Evolutionary conservation across 2,888 invertebrate species (phyloP), one percentile per base, ranked within the genome.

Genomic region (Vandiemenella viatica): DNA sequence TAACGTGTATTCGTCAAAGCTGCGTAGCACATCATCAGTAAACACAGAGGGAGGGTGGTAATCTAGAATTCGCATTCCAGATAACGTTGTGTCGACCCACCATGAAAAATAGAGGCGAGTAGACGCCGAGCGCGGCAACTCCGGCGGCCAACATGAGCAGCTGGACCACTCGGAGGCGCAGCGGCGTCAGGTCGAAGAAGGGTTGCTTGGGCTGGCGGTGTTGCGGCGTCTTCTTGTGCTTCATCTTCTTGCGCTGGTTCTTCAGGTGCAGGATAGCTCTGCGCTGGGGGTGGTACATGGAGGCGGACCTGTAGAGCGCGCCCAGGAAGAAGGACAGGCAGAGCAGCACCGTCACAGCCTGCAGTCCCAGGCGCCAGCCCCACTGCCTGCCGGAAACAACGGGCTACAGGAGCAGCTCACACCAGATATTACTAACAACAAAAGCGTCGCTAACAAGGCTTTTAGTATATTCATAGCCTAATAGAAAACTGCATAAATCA

Each of bases 31-130:
- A n/a, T n/a, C 17, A 18, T n/a, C 17, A 32, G 26, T 47, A 15
- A n/a, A 8, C n/a, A 20, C 26, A 43, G 38, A 21, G 21, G 5
- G n/a, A 45, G 17, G 18, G 15, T 15, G 5, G 13, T 17, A 21
- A 41, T 13, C 13, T 6, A 13, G 1, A 13, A 41, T n/a, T n/a
- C n/a, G n/a, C n/a, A n/a, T n/a, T n/a, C n/a, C n/a, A n/a, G n/a
- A n/a, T n/a, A n/a, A n/a, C n/a, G n/a, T n/a, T n/a, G n/a, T n/a
- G 6, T 3, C 19, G 51, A 63, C 77, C 77, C 70, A 91, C 91
- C 75, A 92, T 76, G 68, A 86, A 85, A 73, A 91, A 87, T 60
- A 90, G 81, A 37, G 92, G 92, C 51, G 90, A 84, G 63, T 91
- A 90, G 59, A 90, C 79, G 54, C 92, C 92, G 55, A 90, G 78